Percentiles rank a stretch among this genome's conserved stretches.
Evolutionary conservation across 2,113 vertebrate species (phyloP).

Genomic region (Patagioenas fasciata): DNA sequence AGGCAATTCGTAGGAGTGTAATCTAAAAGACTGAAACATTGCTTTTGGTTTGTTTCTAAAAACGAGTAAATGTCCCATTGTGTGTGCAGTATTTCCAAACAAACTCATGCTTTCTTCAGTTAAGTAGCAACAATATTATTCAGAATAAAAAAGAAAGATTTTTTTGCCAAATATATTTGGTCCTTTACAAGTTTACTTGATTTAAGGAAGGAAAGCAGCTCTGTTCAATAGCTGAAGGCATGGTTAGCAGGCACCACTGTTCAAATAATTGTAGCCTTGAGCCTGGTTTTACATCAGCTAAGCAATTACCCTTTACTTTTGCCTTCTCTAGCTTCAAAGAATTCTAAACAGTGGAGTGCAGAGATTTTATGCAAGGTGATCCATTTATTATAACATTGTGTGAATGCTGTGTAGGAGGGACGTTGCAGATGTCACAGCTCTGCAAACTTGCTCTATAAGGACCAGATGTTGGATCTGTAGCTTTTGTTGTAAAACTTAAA

Average conservation of each 20-base stretch:
- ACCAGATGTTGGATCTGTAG: background rate
- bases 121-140: fast-evolving
- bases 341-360: background rate
- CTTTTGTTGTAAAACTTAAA: background rate
- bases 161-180: background rate
- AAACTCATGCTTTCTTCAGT: background rate
- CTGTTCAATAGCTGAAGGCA: background rate
- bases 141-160: background rate
- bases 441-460: background rate
- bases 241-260: background rate
- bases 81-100: background rate
- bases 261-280: slow-evolving; percentile 4
- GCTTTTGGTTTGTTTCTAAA: background rate
- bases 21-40: background rate
- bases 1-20: background rate
- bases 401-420: background rate
- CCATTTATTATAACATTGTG: background rate
- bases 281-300: background rate
- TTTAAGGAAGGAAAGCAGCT: background rate
- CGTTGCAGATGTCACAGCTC: background rate
- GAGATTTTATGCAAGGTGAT: background rate
- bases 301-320: background rate
- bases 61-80: background rate
- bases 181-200: background rate
- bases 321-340: background rate